Evolutionary conservation across 92 coral and sea anemone genomes (phyloP).

Genomic region (Epizoanthus scotinus): DNA sequence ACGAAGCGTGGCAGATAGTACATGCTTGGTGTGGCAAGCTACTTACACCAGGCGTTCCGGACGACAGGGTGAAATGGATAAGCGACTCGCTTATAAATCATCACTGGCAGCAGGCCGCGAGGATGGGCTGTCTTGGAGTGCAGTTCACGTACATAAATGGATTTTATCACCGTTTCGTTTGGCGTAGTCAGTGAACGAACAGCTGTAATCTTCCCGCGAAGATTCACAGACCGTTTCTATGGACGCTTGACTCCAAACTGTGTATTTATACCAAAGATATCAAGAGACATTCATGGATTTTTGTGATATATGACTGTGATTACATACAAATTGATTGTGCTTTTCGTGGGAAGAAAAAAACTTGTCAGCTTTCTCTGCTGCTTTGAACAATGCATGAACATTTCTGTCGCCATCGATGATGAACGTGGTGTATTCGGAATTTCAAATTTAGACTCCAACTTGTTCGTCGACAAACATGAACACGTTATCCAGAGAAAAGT

Average conservation of each 20-base stretch:
- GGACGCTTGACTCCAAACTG: conserved; percentile 33
- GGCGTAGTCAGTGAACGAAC: conserved; percentile 67
- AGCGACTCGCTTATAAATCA: conserved; percentile 68
- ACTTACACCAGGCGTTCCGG: conserved; percentile 78
- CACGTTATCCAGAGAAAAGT: too few species aligned
- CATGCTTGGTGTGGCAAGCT: conserved; percentile 68
- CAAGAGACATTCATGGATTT: background rate
- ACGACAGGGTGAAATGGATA: conserved; percentile 62
- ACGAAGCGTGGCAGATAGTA: conserved; percentile 59
- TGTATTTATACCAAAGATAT: background rate
- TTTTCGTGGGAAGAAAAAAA: too few species aligned
- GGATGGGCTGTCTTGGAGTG: conserved; percentile 88
- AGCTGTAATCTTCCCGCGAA: conserved; percentile 15
- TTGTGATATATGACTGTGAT: background rate
- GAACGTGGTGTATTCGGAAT: too few species aligned
- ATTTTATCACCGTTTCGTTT: conserved; percentile 83
- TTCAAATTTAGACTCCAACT: too few species aligned
- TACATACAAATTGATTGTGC: too few species aligned
- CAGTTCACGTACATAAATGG: conserved; percentile 93
- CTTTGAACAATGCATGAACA: too few species aligned
- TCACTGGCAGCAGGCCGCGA: conserved; percentile 79
- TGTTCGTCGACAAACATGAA: too few species aligned
- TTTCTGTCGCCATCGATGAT: too few species aligned
- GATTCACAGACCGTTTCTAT: conserved; percentile 4
- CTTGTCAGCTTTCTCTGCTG: too few species aligned